Evolutionary conservation across 2,113 vertebrate genomes (phyloP).

Genomic region (Ellobius talpinus): DNA sequence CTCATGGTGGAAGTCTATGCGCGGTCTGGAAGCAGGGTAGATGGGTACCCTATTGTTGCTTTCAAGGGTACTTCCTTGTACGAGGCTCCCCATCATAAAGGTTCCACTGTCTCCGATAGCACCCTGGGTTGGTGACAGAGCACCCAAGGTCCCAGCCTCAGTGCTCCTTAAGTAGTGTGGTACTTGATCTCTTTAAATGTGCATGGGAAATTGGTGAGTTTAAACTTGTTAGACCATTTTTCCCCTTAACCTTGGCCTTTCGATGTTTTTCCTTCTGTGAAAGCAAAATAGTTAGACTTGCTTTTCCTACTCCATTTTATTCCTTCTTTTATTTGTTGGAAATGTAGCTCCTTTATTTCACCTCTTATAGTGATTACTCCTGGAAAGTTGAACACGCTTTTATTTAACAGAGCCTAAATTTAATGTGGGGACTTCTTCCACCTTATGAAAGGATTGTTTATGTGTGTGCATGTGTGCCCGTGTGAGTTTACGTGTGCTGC

Average conservation of each 20-base stretch:
- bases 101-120: neutral
- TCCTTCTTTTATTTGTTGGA: neutral
- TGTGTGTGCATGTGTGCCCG: neutral
- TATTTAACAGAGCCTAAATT: neutral
- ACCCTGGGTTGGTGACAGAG: neutral
- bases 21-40: neutral
- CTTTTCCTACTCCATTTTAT: neutral
- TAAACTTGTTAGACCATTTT: neutral
- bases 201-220: neutral
- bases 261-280: neutral
- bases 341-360: conserved; percentile 6
- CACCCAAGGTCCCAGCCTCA: neutral
- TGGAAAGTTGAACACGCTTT: neutral
- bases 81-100: neutral
- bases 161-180: neutral
- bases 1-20: neutral
- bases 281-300: neutral
- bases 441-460: neutral
- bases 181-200: neutral
- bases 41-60: neutral
- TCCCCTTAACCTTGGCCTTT: neutral
- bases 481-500: neutral
- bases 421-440: neutral
- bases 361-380: neutral
- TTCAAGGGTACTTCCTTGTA: neutral